Base-by-base conservation (phyloP, 2,113 vertebrate genomes). In the Cololabis saira region DNA sequence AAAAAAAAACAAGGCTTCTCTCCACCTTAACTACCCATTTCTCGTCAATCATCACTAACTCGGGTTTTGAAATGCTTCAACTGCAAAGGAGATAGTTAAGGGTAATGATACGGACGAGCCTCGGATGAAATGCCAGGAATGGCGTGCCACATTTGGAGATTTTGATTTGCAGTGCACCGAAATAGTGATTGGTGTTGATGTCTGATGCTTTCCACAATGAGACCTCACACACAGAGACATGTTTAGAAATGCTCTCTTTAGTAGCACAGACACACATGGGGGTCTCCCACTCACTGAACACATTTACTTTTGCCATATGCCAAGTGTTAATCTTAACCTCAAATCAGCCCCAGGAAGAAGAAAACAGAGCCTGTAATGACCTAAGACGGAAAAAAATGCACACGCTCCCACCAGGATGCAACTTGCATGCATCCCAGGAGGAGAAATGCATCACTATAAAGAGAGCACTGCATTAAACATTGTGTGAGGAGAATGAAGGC, bases 161-260 rank as follows among this genome's bases (percentile, higher is more conserved):
- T 78, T 70, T 82, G 67, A 69, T 68, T 51, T 61, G 56, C 42
- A 27, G 43, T n/a, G 51, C 40, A 27, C 12, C 53, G 44, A 67
- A 80, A 68, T 40, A 69, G 67, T 22, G 17, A 57, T 37, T 37
- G 57, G 56, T 53, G 33, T 37, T 37, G 33, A 60, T 71, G 76
- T 76, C 68, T 67, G 57, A 60, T 56, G 67, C 68, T 55, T 22
- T 48, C 48, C 66, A 76, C 62, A 71, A 48, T 49, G 60, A 61
- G 81, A 86, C 86, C 82, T 83, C 83, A 85, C 82, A 81, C 61
- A 50, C 71, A 48, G 76, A 75, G 30, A 59, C 59, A 64, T 78
- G 70, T 83, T 79, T 74, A 67, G 78, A 84, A 76, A 81, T 48
- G 67, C 67, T 71, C 71, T 55, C 69, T 76, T 67, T 64, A 67